Conservation (phyloP, 2,797 vertebrate genomes). For the Balearica regulorum region DNA sequence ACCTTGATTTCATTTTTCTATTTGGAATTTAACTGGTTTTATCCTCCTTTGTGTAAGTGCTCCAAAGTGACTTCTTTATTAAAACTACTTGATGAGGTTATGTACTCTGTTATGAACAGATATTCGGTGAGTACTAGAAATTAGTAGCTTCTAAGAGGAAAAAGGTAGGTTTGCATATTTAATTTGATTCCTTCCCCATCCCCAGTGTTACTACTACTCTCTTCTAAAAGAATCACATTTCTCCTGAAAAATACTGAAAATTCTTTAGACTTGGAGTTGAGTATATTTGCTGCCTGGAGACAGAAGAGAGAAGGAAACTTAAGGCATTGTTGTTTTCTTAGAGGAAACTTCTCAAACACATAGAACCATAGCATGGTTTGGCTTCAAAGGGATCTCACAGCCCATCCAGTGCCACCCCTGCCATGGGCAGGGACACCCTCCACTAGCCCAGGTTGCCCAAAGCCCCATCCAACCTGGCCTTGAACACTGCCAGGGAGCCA, state of each 20-base stretch:
- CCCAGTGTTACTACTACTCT: background rate
- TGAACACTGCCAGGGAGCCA: rapidly evolving
- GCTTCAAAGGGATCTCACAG: background rate
- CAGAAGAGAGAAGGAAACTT: background rate
- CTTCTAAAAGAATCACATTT: background rate
- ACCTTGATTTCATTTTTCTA: background rate
- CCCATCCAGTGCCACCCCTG: rapidly evolving
- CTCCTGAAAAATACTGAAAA: background rate
- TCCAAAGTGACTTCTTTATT: background rate
- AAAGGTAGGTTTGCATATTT: background rate
- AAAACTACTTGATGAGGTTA: background rate
- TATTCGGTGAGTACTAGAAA: background rate
- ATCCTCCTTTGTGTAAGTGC: background rate
- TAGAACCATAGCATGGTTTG: background rate
- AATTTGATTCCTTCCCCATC: background rate
- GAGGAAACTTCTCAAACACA: rapidly evolving
- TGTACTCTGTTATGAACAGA: background rate
- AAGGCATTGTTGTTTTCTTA: background rate
- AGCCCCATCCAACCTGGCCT: rapidly evolving
- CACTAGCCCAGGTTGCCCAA: rapidly evolving
- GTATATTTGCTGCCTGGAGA: background rate
- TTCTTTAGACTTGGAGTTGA: background rate
- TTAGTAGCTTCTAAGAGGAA: background rate
- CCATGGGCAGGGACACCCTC: background rate
- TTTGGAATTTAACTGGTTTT: background rate